These are phyloP conservation scores for Tromatobia lineatoria DNA, from an alignment of 2,888 invertebrate genomes.

Conservation along the genomic window DNA sequence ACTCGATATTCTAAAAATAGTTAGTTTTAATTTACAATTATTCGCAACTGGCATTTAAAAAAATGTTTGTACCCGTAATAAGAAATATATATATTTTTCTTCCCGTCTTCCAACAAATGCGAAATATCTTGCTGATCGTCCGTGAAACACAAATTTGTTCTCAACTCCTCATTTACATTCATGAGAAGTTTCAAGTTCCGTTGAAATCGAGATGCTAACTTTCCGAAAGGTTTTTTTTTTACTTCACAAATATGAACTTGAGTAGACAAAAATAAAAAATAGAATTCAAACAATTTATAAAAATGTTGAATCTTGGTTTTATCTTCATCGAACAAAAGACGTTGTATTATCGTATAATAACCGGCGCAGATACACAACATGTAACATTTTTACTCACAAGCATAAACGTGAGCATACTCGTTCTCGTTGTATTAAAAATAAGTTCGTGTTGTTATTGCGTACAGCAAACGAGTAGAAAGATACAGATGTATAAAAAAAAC, in stretches of 20 bases:
- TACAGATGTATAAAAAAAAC: background rate
- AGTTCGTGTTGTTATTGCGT: background rate
- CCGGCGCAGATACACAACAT: background rate
- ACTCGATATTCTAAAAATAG: too few species aligned
- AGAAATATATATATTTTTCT: too few species aligned
- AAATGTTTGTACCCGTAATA: too few species aligned
- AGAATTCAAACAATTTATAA: too few species aligned
- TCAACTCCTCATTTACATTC: background rate
- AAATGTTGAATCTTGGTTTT: background rate
- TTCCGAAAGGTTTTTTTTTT: background rate
- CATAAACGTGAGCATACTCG: background rate
- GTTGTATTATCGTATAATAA: background rate
- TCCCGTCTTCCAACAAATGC: too few species aligned
- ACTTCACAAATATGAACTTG: too few species aligned
- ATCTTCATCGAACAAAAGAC: background rate
- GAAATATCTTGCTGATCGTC: background rate
- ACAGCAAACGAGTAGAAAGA: background rate
- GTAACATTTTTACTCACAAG: constrained; percentile 5
- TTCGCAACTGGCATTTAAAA: too few species aligned
- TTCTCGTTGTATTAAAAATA: background rate
- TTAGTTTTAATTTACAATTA: too few species aligned
- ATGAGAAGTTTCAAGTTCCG: background rate
- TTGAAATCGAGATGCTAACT: background rate
- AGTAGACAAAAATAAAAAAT: background rate
- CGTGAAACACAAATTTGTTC: background rate